Evolutionary conservation across 2,113 vertebrate genomes (phyloP), one percentile per base, ranked within the genome.

Genomic region (Pagrus major): DNA sequence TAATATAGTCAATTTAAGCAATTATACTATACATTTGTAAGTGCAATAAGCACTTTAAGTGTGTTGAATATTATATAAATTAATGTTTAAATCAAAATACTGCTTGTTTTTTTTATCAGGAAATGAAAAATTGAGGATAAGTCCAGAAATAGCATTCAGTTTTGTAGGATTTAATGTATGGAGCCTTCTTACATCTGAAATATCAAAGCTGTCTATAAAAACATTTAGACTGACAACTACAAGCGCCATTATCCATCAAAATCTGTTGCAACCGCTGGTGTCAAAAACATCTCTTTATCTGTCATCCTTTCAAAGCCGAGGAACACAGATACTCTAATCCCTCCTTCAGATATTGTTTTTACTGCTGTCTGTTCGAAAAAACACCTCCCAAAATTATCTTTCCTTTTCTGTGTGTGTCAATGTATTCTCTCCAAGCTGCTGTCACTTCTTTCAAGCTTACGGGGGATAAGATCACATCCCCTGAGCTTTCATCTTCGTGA

Each of bases 321-420:
- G 33, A 83, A 73, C 42, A 83, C 73, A 79, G 49, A 81, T 70
- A n/a, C 72, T 79, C 68, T 84, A 76, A 89, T 91, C 77, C 78
- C 31, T 81, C 23, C 71, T 66, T 89, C 58, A 91, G 76, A 85
- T 78, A 65, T 86, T 84, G 83, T 86, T 84, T 86, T 85, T 71
- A 44, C 70, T 4, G n/a, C 75, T 33, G 73, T 80, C 76, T 76
- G 67, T 78, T 58, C 20, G 31, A 27, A 54, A 74, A 78, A 58
- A 73, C 16, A 58, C 67, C 46, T 85, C 63, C 68, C 14, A 61
- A 79, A 86, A 83, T 71, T 10, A 76, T 76, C 75, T 79, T 55
- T 66, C 42, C 66, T 41, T 71, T 64, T 70, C 55, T 70, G 47
- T 75, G 71, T 16, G 29, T 82, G 81, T 83, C 79, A 71, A 12